Evolutionary conservation across 2,888 invertebrate genomes (phyloP), one percentile per base, ranked within the genome.

Genomic region (Lasioglossum morio): DNA sequence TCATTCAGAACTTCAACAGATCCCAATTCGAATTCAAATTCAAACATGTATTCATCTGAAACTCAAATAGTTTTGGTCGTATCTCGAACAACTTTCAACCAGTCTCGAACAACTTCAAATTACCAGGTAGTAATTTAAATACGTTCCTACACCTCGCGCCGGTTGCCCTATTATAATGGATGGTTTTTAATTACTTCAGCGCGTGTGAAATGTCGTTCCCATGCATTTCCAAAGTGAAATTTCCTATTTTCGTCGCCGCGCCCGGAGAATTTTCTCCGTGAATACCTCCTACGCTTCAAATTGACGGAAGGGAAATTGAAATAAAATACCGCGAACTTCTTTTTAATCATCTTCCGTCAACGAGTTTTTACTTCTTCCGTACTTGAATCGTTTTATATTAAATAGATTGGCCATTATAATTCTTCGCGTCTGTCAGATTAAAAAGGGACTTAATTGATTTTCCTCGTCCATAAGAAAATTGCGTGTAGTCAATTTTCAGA

Each of bases 21-120:
- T 70, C 40, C 40, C 70, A 40, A 43, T 70, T 70, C 40, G 70
- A 70, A 70, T 70, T 70, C 70, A 70, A 70, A 70, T 70, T 40
- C 70, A 70, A 70, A 70, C 70, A 70, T 70, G 72, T 72, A 72
- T 72, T 72, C 43, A 30, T 46, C 72, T 1, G 72, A 43, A 46
- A 19, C 43, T 72, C 72, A 27, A 72, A 72, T 43, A 72, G 72
- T 72, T 43, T 43, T 14, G 72, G 37, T 16, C 72, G 72, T 72
- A 43, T 72, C 43, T 46, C 27, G 72, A 46, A 43, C 43, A 72
- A 72, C 72, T 72, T 72, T 72, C 43, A 40, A 70, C 70, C 40
- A 70, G 70, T 40, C 70, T 70, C 40, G 40, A 70, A 40, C 70
- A 37, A 37, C 37, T 70, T 70, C 37, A 70, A 70, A 70, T 70